Evolutionary conservation across 2,797 vertebrate species (phyloP), one percentile per base, ranked within the genome.

Genomic region (Erethizon dorsatum): DNA sequence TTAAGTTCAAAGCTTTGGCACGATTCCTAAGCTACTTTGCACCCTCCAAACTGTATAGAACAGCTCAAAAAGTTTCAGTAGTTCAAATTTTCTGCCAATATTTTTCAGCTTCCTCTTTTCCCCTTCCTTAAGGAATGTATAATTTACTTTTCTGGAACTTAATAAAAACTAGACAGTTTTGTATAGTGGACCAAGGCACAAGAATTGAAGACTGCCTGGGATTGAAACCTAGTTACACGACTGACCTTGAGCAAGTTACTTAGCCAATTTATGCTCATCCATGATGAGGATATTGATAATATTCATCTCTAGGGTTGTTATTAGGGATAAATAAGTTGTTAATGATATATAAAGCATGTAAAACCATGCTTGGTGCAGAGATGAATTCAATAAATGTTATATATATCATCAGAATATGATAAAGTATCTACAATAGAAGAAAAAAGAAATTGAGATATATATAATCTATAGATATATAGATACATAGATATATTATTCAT

Each of bases 1-100:
- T 97, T 83, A 92, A 91, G 91, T 97, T 98, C 95, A 98, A 98
- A 97, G 95, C 84, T 87, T 88, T 97, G 96, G 96, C 93, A 83
- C 11, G 7, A 83, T 90, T 97, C 80, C 94, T 94, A 92, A 85
- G 47, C 63, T 89, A 73, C 83, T 98, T 97, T 5, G 0, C 65
- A 87, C 93, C 65, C 67, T 86, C 50, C 86, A 20, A 20, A 6
- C 63, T 24, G 1, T 83, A 90, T 79, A 88, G 90, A 96, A 87
- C 83, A 96, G 88, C 83, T 57, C 88, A 87, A 67, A 97, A 95
- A 57, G 13, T 96, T 89, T 94, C 77, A 94, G 89, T 94, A 95
- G 87, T 90, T 96, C 73, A 92, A 91, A 89, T 83, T 83, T 75
- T 95, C 83, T 97, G 95, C 94, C 94, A 96, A 15, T 92, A 94